Conservation (phyloP, 2,888 invertebrate genomes). For the Hedya salicella region DNA sequence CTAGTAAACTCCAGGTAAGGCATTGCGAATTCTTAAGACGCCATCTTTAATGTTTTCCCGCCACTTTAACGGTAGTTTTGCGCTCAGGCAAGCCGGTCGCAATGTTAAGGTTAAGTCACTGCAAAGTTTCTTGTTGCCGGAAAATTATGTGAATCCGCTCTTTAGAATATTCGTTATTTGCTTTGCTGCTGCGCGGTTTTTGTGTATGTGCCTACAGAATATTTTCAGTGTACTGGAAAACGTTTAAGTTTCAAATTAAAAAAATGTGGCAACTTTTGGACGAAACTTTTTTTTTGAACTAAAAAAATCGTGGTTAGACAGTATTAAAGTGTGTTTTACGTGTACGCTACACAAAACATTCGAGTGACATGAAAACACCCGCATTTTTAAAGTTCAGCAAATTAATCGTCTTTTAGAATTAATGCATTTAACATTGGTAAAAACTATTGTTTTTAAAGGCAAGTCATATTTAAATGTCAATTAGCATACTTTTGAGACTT, state of each 20-base stretch:
- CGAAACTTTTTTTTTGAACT: too few relatives aligned
- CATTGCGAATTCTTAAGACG: conserved; percentile 33
- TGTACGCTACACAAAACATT: too few relatives aligned
- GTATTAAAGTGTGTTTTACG: too few relatives aligned
- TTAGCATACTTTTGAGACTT: too few relatives aligned
- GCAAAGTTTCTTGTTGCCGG: conserved; percentile 23
- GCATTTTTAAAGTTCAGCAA: too few relatives aligned
- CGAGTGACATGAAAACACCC: too few relatives aligned
- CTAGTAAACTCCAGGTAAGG: conserved; percentile 74
- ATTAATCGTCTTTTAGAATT: too few relatives aligned
- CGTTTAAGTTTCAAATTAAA: neutral
- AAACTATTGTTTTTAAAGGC: too few relatives aligned
- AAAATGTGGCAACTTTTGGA: neutral
- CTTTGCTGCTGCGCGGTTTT: conserved; percentile 19
- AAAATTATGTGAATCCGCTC: conserved; percentile 10
- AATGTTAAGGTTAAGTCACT: conserved; percentile 19
- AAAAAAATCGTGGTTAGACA: too few relatives aligned
- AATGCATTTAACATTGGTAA: too few relatives aligned
- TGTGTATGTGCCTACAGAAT: conserved; percentile 1
- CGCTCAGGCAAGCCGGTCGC: neutral
- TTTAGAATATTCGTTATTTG: conserved; percentile 7
- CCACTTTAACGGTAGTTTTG: conserved; percentile 18
- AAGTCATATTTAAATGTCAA: too few relatives aligned
- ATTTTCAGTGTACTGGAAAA: conserved; percentile 2
- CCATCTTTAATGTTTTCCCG: conserved; percentile 35